phyloP scores from a whole-genome alignment of 2,797 vertebrate genomes.

The Neostethus bicornis region DNA sequence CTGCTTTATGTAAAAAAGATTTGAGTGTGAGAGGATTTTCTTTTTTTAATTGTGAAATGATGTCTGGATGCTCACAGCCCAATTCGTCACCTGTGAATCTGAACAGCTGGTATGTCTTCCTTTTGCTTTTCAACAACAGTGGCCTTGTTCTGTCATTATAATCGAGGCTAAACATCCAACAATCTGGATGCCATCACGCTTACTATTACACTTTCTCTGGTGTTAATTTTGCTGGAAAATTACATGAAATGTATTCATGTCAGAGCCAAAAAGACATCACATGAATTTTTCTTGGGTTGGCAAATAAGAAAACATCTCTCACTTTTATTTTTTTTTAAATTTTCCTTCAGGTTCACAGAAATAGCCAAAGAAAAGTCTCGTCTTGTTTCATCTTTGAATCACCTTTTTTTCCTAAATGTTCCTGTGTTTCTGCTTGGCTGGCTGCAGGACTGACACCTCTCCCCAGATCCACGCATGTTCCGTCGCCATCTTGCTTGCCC shows the following conservation, averaged over 20 bases:
- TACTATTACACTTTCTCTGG: background rate
- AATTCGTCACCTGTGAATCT: constrained; percentile 68
- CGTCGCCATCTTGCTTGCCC: constrained; percentile 75
- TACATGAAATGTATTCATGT: background rate
- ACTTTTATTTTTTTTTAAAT: constrained; percentile 7
- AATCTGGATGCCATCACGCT: constrained; percentile 5
- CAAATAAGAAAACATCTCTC: background rate
- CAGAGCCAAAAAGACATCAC: background rate
- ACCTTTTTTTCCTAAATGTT: constrained; percentile 66
- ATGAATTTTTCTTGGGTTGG: background rate
- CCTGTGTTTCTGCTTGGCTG: constrained; percentile 75
- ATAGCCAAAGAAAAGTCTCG: constrained; percentile 52
- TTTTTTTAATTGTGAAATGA: constrained; percentile 60
- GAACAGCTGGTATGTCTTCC: constrained; percentile 60
- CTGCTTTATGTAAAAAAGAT: constrained; percentile 73
- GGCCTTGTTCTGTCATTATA: constrained; percentile 22
- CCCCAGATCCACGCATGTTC: constrained; percentile 74
- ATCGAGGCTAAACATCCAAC: constrained; percentile 12
- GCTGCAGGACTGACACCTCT: constrained; percentile 77
- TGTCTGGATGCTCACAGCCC: constrained; percentile 43
- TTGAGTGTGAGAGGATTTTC: constrained; percentile 61
- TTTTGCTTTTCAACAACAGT: constrained; percentile 27
- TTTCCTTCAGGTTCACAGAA: constrained; percentile 32
- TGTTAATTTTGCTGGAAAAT: background rate
- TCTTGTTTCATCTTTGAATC: constrained; percentile 71